These are phyloP conservation scores for Strigamia maritima DNA, from an alignment of 2,888 invertebrate species.

Conservation along the genomic window DNA sequence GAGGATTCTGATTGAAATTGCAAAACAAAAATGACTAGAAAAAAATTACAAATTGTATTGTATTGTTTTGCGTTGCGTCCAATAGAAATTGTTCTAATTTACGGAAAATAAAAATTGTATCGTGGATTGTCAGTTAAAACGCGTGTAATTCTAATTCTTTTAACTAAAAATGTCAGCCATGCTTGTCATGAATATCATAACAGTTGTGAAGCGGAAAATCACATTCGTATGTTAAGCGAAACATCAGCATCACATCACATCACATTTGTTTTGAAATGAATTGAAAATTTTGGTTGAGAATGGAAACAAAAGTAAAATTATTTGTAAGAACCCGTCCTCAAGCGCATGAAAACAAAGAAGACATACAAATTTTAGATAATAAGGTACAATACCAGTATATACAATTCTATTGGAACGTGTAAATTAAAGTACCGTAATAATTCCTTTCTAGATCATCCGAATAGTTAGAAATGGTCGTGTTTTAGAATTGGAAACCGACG, in stretches of 20 bases:
- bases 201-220: too few relatives aligned
- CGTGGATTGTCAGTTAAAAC: not conserved
- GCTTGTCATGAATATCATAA: not conserved
- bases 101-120: not conserved
- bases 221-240: not conserved
- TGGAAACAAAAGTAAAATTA: not conserved
- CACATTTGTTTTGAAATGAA: not conserved
- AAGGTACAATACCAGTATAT: not conserved
- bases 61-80: not conserved
- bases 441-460: not conserved
- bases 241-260: slow-evolving; percentile 5
- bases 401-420: not conserved
- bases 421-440: not conserved
- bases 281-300: not conserved
- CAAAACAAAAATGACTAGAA: not conserved
- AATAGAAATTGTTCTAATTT: not conserved
- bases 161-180: not conserved
- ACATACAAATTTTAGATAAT: not conserved
- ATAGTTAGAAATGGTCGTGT: not conserved
- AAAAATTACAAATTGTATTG: not conserved
- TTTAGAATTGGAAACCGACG: not conserved
- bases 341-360: not conserved
- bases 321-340: not conserved
- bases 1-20: not conserved
- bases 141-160: too few relatives aligned